Conservation (phyloP, 2,113 vertebrate species). For the Cnemophilus loriae region DNA sequence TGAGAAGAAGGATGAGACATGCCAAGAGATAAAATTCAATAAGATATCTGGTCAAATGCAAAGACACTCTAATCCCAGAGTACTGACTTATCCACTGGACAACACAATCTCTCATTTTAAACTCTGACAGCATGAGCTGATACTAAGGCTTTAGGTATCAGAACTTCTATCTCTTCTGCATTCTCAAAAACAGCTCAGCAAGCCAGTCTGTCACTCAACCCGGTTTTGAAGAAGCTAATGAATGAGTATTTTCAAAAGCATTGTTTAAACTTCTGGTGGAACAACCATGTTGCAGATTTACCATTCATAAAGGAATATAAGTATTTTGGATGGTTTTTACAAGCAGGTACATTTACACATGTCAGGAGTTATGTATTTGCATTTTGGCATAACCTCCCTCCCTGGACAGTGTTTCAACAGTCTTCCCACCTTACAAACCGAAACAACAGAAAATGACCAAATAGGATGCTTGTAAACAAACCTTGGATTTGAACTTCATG, state of each 20-base stretch:
- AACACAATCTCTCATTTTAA: neutral
- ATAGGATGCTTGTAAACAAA: slow-evolving; percentile 37
- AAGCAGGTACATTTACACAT: neutral
- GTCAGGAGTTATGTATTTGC: neutral
- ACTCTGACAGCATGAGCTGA: neutral
- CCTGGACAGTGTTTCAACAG: neutral
- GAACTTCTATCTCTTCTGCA: neutral
- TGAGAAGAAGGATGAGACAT: neutral
- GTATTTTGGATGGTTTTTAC: neutral
- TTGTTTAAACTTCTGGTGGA: neutral
- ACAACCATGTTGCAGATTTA: neutral
- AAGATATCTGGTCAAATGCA: neutral
- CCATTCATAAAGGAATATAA: neutral
- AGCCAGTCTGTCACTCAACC: neutral
- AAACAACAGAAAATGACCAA: neutral
- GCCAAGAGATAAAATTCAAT: neutral
- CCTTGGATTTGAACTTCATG: slow-evolving; percentile 99
- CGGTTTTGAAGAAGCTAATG: neutral
- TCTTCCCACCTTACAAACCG: neutral
- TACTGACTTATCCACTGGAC: neutral
- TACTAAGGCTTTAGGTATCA: neutral
- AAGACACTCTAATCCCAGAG: neutral
- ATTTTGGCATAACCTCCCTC: neutral
- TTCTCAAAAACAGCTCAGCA: neutral
- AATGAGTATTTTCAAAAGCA: neutral